Evolutionary conservation across 2,113 vertebrate genomes (phyloP).

Genomic region (Eretmochelys imbricata): DNA sequence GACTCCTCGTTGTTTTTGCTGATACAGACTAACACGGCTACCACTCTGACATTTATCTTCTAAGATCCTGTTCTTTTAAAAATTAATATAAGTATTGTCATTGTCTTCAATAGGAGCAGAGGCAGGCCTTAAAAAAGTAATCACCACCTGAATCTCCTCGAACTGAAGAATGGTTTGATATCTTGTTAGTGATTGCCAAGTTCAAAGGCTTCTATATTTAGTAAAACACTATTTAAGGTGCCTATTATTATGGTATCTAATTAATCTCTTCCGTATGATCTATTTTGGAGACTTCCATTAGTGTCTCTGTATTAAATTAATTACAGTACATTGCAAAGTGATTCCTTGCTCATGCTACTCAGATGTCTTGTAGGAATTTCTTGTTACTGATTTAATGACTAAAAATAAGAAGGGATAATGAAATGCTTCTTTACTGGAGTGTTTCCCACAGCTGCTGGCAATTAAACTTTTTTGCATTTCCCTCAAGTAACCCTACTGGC

Average conservation of each 20-base stretch:
- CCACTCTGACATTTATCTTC: background rate
- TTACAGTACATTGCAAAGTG: background rate
- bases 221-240: background rate
- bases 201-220: background rate
- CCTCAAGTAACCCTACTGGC: background rate
- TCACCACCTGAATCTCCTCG: background rate
- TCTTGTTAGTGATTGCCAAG: background rate
- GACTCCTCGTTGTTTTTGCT: too few relatives aligned
- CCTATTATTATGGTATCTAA: background rate
- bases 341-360: background rate
- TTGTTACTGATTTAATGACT: background rate
- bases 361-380: background rate
- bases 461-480: rapidly evolving
- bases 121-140: background rate
- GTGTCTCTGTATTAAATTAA: background rate
- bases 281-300: background rate
- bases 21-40: too few relatives aligned
- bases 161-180: background rate
- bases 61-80: background rate
- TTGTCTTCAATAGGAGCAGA: background rate
- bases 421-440: background rate
- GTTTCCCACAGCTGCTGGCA: background rate
- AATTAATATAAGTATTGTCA: background rate
- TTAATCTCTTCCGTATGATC: background rate
- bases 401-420: background rate